Evolutionary conservation across 2,888 invertebrate species (phyloP).

Genomic region (Apodemia hepburni): DNA sequence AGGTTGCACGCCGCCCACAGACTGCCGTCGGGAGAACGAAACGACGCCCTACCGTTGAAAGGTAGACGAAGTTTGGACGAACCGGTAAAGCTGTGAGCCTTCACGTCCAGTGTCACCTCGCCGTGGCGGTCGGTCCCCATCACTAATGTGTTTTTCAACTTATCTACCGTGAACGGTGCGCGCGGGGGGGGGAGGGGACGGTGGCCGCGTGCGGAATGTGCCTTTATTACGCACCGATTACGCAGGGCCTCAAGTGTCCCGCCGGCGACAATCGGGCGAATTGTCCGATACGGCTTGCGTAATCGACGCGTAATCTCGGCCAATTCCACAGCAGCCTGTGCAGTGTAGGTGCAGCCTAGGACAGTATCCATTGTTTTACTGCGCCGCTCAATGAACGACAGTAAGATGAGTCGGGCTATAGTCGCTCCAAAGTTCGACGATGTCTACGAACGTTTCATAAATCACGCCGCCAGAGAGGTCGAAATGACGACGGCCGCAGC

Average conservation of each 20-base stretch:
- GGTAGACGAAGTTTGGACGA: conserved; percentile 4
- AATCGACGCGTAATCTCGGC: no score
- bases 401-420: background rate
- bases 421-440: background rate
- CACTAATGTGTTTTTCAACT: background rate
- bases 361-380: no score
- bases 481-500: no score
- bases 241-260: conserved; percentile 5
- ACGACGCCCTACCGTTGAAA: conserved; percentile 18
- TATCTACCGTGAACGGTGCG: no score
- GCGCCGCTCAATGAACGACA: no score
- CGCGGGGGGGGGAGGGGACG: no score
- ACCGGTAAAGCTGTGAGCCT: conserved; percentile 15
- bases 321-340: no score
- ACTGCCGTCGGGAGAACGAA: conserved; percentile 14
- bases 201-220: no score
- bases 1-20: conserved; percentile 17
- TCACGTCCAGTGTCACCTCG: conserved; percentile 13
- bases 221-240: conserved; percentile 7
- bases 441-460: conserved; percentile 1
- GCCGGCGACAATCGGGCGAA: no score
- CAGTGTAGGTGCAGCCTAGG: no score
- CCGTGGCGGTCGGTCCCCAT: background rate
- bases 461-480: background rate
- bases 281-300: no score